phyloP scores from a whole-genome alignment of 2,888 invertebrate genomes.

The Lamellibrachia satsuma region DNA sequence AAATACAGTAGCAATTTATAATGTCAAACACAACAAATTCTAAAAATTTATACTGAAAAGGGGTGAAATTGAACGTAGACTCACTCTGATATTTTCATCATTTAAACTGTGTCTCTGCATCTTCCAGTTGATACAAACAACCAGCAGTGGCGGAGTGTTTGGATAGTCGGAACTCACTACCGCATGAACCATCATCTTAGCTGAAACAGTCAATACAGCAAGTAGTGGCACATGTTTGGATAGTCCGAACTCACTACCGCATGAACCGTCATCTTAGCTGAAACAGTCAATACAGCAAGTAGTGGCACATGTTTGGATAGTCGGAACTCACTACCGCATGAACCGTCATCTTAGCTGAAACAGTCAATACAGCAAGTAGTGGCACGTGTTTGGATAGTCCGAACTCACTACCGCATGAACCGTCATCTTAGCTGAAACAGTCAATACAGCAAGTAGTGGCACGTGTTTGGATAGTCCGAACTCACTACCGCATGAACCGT shows the following conservation, averaged over 20 bases:
- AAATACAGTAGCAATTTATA: not conserved
- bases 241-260: not conserved
- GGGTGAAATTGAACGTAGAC: constrained; percentile 19
- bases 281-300: too few relatives aligned
- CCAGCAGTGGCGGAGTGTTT: constrained; percentile 79
- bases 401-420: too few relatives aligned
- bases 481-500: too few relatives aligned
- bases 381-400: too few relatives aligned
- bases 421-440: too few relatives aligned
- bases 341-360: too few relatives aligned
- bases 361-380: too few relatives aligned
- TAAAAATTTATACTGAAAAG: not conserved
- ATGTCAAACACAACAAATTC: not conserved
- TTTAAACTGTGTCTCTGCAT: constrained; percentile 72
- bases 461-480: too few relatives aligned
- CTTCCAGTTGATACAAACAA: constrained; percentile 79
- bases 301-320: too few relatives aligned
- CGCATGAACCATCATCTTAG: constrained; percentile 80
- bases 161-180: constrained; percentile 87
- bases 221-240: not conserved
- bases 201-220: constrained; percentile 63
- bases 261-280: not conserved
- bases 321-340: too few relatives aligned
- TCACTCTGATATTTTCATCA: constrained; percentile 77
- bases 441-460: too few relatives aligned